phyloP scores from a whole-genome alignment of 2,113 vertebrate species.

The Opisthocomus hoazin region DNA sequence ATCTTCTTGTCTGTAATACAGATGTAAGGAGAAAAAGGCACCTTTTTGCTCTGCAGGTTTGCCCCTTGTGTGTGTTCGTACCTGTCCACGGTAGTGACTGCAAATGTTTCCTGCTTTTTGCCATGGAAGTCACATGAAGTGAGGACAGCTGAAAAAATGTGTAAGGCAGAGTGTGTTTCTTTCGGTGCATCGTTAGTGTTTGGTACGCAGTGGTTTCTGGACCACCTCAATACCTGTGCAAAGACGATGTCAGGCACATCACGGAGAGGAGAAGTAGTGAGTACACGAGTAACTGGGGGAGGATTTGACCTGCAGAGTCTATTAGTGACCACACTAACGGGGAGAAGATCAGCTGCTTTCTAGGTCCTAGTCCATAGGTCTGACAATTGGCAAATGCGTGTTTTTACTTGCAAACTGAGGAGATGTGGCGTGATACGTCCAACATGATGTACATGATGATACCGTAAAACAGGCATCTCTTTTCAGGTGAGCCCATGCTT shows the following conservation, averaged over 20 bases:
- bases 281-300: neutral
- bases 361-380: neutral
- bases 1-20: neutral
- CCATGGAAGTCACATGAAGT: neutral
- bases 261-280: neutral
- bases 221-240: neutral
- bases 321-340: neutral
- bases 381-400: neutral
- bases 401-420: neutral
- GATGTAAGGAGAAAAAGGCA: neutral
- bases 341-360: neutral
- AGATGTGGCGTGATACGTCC: rapidly evolving
- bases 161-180: neutral
- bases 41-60: neutral
- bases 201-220: neutral
- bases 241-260: neutral
- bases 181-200: neutral
- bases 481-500: neutral
- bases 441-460: neutral
- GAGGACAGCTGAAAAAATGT: neutral
- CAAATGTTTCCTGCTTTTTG: neutral
- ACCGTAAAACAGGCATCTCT: neutral
- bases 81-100: neutral
- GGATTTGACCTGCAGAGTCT: neutral
- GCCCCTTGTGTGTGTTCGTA: neutral